Conservation (phyloP, 64 coral and sea anemone genomes). For the Actinia equina region DNA sequence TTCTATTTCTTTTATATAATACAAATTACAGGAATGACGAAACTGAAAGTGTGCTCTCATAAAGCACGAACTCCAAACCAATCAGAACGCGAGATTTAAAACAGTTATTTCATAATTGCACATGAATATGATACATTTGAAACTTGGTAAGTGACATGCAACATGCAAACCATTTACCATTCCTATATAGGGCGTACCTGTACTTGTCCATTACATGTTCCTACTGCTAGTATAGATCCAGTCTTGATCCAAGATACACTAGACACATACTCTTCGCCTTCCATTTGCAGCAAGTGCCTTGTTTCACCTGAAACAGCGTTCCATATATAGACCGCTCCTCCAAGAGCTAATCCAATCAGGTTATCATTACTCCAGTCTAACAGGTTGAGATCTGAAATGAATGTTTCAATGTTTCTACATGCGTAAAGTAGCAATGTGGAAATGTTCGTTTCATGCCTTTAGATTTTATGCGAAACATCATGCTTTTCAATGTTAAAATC, state of each 20-base stretch:
- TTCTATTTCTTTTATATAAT: too few relatives aligned
- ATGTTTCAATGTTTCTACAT: too few relatives aligned
- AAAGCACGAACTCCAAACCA: too few relatives aligned
- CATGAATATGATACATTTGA: too few relatives aligned
- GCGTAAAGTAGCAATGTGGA: too few relatives aligned
- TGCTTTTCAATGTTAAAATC: too few relatives aligned
- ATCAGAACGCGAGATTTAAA: not conserved
- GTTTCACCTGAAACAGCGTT: constrained; percentile 58
- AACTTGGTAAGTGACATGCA: too few relatives aligned
- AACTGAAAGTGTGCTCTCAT: too few relatives aligned
- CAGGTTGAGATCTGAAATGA: constrained; percentile 53
- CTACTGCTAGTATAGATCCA: constrained; percentile 76
- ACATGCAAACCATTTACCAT: not conserved
- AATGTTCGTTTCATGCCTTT: too few relatives aligned
- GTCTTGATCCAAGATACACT: constrained; percentile 77
- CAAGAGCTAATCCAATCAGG: constrained; percentile 72
- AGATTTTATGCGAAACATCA: too few relatives aligned
- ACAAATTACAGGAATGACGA: too few relatives aligned
- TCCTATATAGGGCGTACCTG: constrained; percentile 29
- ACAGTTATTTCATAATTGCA: not conserved
- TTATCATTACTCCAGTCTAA: constrained; percentile 87
- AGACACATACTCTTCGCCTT: constrained; percentile 76
- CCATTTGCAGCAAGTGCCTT: constrained; percentile 71
- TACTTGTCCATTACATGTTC: constrained; percentile 58
- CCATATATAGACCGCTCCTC: constrained; percentile 72